These are phyloP conservation scores for Cassiopea xamachana DNA, from an alignment of 30 jellyfish, hydroid and myxozoan species.

Conservation along the genomic window DNA sequence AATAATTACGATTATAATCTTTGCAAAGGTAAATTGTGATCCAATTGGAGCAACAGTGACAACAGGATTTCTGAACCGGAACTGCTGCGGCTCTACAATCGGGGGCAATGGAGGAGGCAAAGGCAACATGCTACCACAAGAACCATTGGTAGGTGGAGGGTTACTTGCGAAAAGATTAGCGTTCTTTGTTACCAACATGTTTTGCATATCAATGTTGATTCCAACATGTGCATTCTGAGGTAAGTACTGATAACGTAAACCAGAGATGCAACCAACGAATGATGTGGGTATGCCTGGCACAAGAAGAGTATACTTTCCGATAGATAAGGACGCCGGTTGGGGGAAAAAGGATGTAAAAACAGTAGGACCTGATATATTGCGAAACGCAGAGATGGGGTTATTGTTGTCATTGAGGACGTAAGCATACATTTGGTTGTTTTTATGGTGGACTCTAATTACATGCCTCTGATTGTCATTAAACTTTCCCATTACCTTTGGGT, in stretches of 20 bases:
- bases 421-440: constrained; percentile 51
- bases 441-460: constrained; percentile 68
- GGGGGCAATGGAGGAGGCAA: constrained; percentile 79
- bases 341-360: constrained; percentile 17
- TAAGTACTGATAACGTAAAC: constrained; percentile 61
- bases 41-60: constrained; percentile 78
- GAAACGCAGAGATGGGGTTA: constrained; percentile 32
- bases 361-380: constrained; percentile 45
- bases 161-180: not conserved
- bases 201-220: constrained; percentile 52
- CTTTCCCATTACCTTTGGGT: constrained; percentile 41
- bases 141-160: constrained; percentile 49
- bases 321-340: constrained; percentile 17
- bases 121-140: constrained; percentile 56
- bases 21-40: constrained; percentile 33
- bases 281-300: constrained; percentile 38
- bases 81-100: constrained; percentile 77
- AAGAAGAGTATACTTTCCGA: constrained; percentile 38
- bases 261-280: constrained; percentile 72
- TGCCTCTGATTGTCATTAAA: constrained; percentile 70
- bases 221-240: constrained; percentile 57
- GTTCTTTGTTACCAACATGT: not conserved
- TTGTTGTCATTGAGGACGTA: constrained; percentile 58
- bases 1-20: constrained; percentile 44
- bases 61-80: constrained; percentile 63